Evolutionary conservation across 2,113 vertebrate genomes (phyloP).

Genomic region (Desmodus rotundus): DNA sequence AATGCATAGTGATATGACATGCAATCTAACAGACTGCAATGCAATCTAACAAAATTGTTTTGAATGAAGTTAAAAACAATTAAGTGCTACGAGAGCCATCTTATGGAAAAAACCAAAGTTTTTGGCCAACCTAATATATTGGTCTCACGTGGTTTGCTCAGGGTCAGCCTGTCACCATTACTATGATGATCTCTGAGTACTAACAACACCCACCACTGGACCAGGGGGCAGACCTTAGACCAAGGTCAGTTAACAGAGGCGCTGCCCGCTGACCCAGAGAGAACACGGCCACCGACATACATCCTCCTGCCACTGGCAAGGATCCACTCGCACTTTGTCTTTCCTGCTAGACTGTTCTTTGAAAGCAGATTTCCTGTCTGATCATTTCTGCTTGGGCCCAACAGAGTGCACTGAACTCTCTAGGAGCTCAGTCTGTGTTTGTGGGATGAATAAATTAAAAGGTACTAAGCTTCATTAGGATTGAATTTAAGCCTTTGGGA

Average conservation of each 20-base stretch:
- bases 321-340: background rate
- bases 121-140: background rate
- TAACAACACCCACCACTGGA: background rate
- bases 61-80: too few species aligned
- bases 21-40: too few species aligned
- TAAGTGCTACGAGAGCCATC: too few species aligned
- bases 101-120: background rate
- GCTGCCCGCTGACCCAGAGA: background rate
- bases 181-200: background rate
- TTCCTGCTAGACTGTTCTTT: background rate
- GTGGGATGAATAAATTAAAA: background rate
- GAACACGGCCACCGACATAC: background rate
- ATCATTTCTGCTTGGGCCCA: background rate
- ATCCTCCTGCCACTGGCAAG: background rate
- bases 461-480: background rate
- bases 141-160: background rate
- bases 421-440: background rate
- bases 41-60: too few species aligned
- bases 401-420: background rate
- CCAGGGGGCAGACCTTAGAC: background rate
- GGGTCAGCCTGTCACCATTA: background rate
- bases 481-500: background rate
- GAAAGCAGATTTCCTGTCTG: background rate
- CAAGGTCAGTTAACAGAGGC: background rate
- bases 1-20: too few species aligned